Percentiles rank a stretch among this genome's conserved stretches.
Conservation (phyloP, 2,113 vertebrate genomes). For the Danio rerio region DNA sequence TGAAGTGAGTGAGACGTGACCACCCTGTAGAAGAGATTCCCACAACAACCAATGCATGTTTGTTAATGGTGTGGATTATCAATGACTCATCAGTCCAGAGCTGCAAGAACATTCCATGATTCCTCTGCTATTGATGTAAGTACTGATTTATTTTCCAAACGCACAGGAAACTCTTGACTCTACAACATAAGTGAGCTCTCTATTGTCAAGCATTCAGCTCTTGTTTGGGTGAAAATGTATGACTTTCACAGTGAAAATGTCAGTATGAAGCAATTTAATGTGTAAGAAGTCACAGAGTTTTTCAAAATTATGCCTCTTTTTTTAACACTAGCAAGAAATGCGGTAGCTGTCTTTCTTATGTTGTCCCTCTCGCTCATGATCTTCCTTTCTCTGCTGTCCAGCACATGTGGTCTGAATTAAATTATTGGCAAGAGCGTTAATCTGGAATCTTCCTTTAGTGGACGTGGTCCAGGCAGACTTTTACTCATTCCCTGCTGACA, state of each 20-base stretch:
- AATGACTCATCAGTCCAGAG: slow-evolving; percentile 27
- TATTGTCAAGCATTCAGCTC: not conserved
- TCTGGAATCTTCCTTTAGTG: slow-evolving; percentile 81
- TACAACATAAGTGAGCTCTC: not conserved
- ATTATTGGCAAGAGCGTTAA: slow-evolving; percentile 72
- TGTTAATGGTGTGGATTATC: slow-evolving; percentile 56
- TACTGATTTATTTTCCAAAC: slow-evolving; percentile 47
- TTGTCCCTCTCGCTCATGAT: slow-evolving; percentile 67
- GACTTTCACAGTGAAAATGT: not conserved
- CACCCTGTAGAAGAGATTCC: slow-evolving; percentile 61
- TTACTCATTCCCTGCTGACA: slow-evolving; percentile 84
- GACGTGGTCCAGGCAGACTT: slow-evolving; percentile 84
- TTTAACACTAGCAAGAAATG: slow-evolving; percentile 59
- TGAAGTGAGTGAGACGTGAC: slow-evolving; percentile 44
- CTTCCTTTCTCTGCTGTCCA: slow-evolving; percentile 72
- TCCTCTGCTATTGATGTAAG: slow-evolving; percentile 8
- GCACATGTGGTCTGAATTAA: slow-evolving; percentile 86
- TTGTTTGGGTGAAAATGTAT: not conserved
- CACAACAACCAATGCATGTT: slow-evolving; percentile 10
- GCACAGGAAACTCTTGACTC: slow-evolving; percentile 2
- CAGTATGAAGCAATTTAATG: slow-evolving; percentile 10
- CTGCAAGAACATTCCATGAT: slow-evolving; percentile 7
- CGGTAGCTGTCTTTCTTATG: slow-evolving; percentile 61
- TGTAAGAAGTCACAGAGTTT: not conserved
- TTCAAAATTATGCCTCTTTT: slow-evolving; percentile 40